Percentiles rank a stretch among this genome's conserved stretches.
Evolutionary conservation across 1,140 invertebrate genomes (phyloP).

Genomic region (Rhizoglyphus robini): DNA sequence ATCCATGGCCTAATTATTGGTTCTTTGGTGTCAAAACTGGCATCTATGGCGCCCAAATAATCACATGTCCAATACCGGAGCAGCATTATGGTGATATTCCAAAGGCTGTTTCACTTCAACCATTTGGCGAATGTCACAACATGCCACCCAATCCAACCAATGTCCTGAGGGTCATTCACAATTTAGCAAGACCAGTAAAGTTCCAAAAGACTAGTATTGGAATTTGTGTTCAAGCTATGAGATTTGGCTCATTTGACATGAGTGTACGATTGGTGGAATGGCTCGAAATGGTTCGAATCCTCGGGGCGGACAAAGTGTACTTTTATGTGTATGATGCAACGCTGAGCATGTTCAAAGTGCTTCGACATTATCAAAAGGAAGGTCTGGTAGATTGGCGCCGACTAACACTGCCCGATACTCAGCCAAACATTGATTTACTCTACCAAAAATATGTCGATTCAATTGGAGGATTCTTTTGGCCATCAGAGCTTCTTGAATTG

Average conservation of each 20-base stretch:
- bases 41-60: constrained; percentile 75
- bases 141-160: constrained; percentile 70
- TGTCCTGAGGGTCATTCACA: constrained; percentile 71
- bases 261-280: constrained; percentile 18
- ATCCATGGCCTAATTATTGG: constrained; percentile 76
- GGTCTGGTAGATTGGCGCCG: constrained; percentile 3
- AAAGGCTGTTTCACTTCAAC: constrained; percentile 56
- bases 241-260: constrained; percentile 7
- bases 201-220: constrained; percentile 16
- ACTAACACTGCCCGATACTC: background rate
- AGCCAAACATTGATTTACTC: background rate
- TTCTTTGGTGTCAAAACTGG: constrained; percentile 72
- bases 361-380: constrained; percentile 1
- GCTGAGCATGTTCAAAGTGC: background rate
- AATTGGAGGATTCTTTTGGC: background rate
- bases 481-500: constrained; percentile 34
- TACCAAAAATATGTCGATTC: background rate
- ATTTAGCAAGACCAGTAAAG: too few species aligned
- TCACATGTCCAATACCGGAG: constrained; percentile 65
- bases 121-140: constrained; percentile 44
- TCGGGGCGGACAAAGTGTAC: constrained; percentile 16
- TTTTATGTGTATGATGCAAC: constrained; percentile 7
- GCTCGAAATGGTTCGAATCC: constrained; percentile 11
- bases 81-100: constrained; percentile 48
- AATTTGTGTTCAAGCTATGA: constrained; percentile 14